A percentile compares a stretch with the other conserved stretches of the same genome.
These are phyloP conservation scores for Leptothorax acervorum DNA, from an alignment of 2,888 invertebrate genomes.

Conservation along the genomic window DNA sequence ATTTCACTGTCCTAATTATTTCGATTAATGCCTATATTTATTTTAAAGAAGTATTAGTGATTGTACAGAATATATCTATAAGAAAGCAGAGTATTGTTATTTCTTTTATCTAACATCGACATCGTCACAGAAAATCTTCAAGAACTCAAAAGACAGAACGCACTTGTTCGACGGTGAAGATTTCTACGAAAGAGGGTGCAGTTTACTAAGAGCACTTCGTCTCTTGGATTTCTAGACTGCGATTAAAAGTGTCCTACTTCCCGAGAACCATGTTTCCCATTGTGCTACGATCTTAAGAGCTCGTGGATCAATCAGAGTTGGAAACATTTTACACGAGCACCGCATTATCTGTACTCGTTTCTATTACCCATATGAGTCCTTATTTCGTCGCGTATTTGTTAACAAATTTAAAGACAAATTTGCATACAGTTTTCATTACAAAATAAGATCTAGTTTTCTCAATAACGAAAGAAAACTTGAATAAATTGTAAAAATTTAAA, in stretches of 20 bases:
- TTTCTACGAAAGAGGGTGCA: slow-evolving; percentile 63
- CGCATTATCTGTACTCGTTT: background rate
- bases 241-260: slow-evolving; percentile 72
- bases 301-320: slow-evolving; percentile 61
- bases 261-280: slow-evolving; percentile 60
- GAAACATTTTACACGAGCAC: slow-evolving; percentile 38
- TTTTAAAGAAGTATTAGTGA: background rate
- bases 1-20: background rate
- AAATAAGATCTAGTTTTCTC: background rate
- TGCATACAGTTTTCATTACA: background rate
- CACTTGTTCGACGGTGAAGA: slow-evolving; percentile 43
- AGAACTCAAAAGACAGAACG: background rate
- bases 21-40: background rate
- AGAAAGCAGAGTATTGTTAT: background rate
- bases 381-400: slow-evolving; percentile 7
- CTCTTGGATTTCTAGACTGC: slow-evolving; percentile 65
- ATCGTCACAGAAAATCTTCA: background rate
- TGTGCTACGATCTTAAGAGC: slow-evolving; percentile 68
- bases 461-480: too few species aligned
- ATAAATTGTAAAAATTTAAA: too few species aligned
- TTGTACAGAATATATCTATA: background rate
- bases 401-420: slow-evolving; percentile 10
- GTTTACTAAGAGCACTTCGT: slow-evolving; percentile 63
- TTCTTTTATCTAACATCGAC: slow-evolving; percentile 26
- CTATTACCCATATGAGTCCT: background rate